A percentile compares a stretch with the other conserved stretches of the same genome.
Evolutionary conservation across 2,797 vertebrate genomes (phyloP).

Genomic region (Eulemur albifrons): DNA sequence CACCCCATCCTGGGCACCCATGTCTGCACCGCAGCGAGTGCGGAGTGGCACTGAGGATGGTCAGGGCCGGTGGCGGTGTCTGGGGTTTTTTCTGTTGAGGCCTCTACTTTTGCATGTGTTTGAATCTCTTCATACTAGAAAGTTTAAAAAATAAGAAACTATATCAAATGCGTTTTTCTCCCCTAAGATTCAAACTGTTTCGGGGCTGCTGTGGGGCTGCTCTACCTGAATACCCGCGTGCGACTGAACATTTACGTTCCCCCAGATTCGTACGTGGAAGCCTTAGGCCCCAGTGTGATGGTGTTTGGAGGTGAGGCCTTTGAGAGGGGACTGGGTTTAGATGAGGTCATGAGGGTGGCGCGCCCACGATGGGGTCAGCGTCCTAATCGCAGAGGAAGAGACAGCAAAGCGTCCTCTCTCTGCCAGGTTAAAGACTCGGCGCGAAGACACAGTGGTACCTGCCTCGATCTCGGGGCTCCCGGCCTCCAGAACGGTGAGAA

Average conservation of each 20-base stretch:
- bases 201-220: not conserved
- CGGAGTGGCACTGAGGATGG: not conserved
- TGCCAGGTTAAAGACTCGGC: not conserved
- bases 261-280: not conserved
- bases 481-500: not conserved
- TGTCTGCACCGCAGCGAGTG: not conserved
- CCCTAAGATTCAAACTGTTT: not conserved
- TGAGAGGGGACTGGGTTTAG: not conserved
- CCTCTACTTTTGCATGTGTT: not conserved
- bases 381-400: not conserved
- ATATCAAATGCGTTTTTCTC: not conserved
- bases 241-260: not conserved
- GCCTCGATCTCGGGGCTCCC: not conserved
- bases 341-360: not conserved
- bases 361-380: not conserved
- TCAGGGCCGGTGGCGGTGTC: no score
- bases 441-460: not conserved
- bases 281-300: not conserved
- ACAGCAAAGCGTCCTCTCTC: not conserved
- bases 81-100: not conserved
- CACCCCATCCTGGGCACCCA: not conserved
- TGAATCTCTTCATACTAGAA: not conserved
- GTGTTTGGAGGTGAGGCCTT: not conserved
- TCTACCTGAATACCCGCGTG: not conserved
- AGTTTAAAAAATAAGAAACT: not conserved